Conservation (phyloP, 2,888 invertebrate genomes). For the Drosophila limbata region DNA sequence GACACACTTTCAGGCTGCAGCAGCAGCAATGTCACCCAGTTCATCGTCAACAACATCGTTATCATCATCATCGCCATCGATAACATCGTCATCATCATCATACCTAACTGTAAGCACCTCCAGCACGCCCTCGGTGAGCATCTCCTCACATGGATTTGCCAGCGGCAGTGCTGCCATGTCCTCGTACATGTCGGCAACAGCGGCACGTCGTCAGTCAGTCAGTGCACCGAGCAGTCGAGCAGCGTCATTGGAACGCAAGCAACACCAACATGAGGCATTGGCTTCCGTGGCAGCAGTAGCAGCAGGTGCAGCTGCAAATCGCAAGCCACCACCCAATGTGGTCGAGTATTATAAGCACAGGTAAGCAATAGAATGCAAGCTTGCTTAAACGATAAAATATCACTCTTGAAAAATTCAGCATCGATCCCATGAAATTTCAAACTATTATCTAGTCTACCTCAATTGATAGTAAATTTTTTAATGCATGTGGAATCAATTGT, state of each 20-base stretch:
- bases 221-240: constrained; percentile 83
- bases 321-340: constrained; percentile 79
- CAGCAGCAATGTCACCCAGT: constrained; percentile 43
- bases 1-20: constrained; percentile 58
- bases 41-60: constrained; percentile 41
- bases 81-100: constrained; percentile 31
- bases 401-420: neutral
- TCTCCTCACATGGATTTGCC: constrained; percentile 69
- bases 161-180: constrained; percentile 70
- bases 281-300: constrained; percentile 34
- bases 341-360: constrained; percentile 71
- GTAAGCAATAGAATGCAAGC: constrained; percentile 30
- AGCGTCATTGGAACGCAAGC: constrained; percentile 83
- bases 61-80: constrained; percentile 22
- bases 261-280: constrained; percentile 56
- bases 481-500: no score
- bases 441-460: no score
- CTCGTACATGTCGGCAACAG: constrained; percentile 68
- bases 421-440: no score
- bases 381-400: neutral
- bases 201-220: constrained; percentile 72
- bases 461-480: no score
- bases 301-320: constrained; percentile 57
- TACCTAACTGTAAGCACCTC: constrained; percentile 55
- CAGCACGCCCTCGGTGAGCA: constrained; percentile 59